A percentile compares a stretch with the other conserved stretches of the same genome.
Conservation (phyloP, 1,140 invertebrate species). For the Sycobia sp. region DNA sequence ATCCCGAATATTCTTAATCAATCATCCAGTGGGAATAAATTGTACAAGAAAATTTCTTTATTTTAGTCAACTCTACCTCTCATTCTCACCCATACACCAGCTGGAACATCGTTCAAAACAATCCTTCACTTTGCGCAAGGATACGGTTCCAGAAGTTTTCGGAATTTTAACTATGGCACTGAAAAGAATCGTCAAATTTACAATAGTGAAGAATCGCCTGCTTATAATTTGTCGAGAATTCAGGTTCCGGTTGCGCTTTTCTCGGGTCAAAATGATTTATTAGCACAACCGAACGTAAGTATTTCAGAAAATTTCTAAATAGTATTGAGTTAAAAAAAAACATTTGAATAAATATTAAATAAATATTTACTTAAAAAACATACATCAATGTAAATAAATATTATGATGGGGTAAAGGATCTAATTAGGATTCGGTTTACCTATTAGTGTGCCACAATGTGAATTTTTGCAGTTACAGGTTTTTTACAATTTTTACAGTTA, state of each 20-base stretch:
- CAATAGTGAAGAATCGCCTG: conserved; percentile 66
- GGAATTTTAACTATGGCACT: conserved; percentile 71
- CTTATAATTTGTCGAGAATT: conserved; percentile 70
- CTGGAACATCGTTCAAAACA: conserved; percentile 79
- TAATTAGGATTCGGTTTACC: too few relatives aligned
- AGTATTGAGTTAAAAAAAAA: too few relatives aligned
- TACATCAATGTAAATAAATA: too few relatives aligned
- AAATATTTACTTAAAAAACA: too few relatives aligned
- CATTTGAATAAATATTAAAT: too few relatives aligned
- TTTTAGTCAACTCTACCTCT: conserved; percentile 67
- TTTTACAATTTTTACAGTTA: too few relatives aligned
- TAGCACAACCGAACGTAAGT: conserved; percentile 64
- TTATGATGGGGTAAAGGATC: too few relatives aligned
- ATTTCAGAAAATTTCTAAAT: too few relatives aligned
- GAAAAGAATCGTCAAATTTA: conserved; percentile 64
- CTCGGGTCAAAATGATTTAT: conserved; percentile 73
- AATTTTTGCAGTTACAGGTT: too few relatives aligned
- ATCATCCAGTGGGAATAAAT: too few relatives aligned
- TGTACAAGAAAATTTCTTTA: background rate
- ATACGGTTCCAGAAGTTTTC: conserved; percentile 67
- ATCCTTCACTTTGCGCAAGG: conserved; percentile 74
- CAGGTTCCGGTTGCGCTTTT: conserved; percentile 72
- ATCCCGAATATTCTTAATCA: too few relatives aligned
- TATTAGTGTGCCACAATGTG: too few relatives aligned
- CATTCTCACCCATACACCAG: conserved; percentile 78